Evolutionary conservation across 1,140 invertebrate genomes (phyloP).

Genomic region (Cherax quadricarinatus): DNA sequence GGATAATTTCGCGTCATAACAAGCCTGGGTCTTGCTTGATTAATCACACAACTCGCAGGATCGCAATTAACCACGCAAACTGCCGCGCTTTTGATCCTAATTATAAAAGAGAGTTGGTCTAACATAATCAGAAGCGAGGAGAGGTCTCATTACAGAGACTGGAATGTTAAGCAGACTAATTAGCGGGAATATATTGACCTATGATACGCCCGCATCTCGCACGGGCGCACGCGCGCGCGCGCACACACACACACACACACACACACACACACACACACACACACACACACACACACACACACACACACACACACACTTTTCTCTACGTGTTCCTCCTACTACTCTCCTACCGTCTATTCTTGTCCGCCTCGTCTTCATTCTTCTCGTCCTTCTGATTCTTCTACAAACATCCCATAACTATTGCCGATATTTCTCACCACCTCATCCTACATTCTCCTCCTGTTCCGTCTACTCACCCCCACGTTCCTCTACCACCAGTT

Average conservation of each 20-base stretch:
- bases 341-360: too few species aligned
- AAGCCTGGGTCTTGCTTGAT: neutral
- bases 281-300: constrained; percentile 16
- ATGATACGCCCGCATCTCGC: neutral
- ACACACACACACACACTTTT: neutral
- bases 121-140: constrained; percentile 14
- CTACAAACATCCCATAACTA: neutral
- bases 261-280: constrained; percentile 19
- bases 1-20: too few species aligned
- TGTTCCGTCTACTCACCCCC: neutral
- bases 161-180: constrained; percentile 17
- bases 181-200: constrained; percentile 6
- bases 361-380: too few species aligned
- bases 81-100: constrained; percentile 6
- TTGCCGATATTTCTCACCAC: too few species aligned
- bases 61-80: constrained; percentile 11
- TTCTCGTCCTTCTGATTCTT: neutral
- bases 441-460: neutral
- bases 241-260: constrained; percentile 23
- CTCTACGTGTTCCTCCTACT: neutral
- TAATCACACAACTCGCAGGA: neutral
- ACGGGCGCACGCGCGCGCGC: neutral
- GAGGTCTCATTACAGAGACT: neutral
- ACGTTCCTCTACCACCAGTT: neutral
- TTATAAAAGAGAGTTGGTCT: constrained; percentile 9